Evolutionary conservation across 2,797 vertebrate genomes (phyloP).

Genomic region (Acanthiza pusilla): DNA sequence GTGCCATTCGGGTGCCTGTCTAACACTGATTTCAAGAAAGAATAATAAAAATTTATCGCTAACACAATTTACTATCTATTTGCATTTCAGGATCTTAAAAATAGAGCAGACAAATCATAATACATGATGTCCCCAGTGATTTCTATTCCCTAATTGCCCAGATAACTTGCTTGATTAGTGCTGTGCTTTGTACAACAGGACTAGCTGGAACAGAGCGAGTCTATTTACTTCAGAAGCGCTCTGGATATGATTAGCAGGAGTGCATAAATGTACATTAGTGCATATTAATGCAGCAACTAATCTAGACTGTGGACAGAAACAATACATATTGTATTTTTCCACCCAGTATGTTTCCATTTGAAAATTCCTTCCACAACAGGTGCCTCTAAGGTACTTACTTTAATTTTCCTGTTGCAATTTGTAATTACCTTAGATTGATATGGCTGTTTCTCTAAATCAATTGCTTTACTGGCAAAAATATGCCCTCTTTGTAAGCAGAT

Average conservation of each 20-base stretch:
- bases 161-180: conserved; percentile 50
- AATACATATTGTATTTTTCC: conserved; percentile 27
- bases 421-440: conserved; percentile 59
- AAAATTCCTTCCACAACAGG: conserved; percentile 39
- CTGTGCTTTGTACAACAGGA: conserved; percentile 38
- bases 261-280: conserved; percentile 45
- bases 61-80: conserved; percentile 48
- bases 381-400: conserved; percentile 40
- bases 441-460: conserved; percentile 51
- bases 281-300: conserved; percentile 55
- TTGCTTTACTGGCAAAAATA: conserved; percentile 37
- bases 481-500: conserved; percentile 13
- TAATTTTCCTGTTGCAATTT: conserved; percentile 60
- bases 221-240: conserved; percentile 57
- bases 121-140: conserved; percentile 15
- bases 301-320: conserved; percentile 45
- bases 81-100: conserved; percentile 60
- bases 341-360: conserved; percentile 6
- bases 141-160: conserved; percentile 60
- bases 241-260: conserved; percentile 61
- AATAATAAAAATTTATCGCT: conserved; percentile 26
- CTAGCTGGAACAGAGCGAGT: conserved; percentile 28
- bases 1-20: background rate
- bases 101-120: conserved; percentile 42
- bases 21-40: conserved; percentile 28